Evolutionary conservation across 2,888 invertebrate species (phyloP).

Genomic region (Lasioglossum villosulum): DNA sequence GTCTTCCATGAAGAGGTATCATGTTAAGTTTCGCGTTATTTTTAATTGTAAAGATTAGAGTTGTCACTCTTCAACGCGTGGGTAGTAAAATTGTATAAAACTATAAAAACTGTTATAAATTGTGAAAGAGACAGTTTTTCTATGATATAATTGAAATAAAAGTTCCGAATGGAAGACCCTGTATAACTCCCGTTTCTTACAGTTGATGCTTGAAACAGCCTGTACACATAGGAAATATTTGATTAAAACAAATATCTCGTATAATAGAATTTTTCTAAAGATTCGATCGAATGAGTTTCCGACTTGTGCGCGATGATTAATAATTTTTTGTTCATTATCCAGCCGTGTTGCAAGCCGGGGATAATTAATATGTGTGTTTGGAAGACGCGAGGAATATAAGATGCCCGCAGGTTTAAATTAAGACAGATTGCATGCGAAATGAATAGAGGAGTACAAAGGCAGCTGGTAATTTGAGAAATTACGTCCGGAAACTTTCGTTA

Average conservation of each 20-base stretch:
- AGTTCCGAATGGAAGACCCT: no score
- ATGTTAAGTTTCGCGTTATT: no score
- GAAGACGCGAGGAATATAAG: constrained; percentile 2
- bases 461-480: background rate
- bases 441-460: background rate
- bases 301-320: background rate
- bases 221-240: background rate
- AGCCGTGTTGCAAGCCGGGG: background rate
- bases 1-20: no score
- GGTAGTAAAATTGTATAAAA: no score
- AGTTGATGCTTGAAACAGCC: no score
- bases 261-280: background rate
- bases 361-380: constrained; percentile 2
- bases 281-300: background rate
- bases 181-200: no score
- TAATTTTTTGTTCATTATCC: background rate
- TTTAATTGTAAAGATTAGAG: no score
- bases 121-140: no score
- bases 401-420: background rate
- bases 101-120: no score
- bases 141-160: no score
- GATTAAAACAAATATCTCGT: background rate
- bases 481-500: constrained; percentile 12
- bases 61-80: no score
- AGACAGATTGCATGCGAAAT: background rate